Percentiles rank a stretch among this genome's conserved stretches.
phyloP scores from a whole-genome alignment of 2,113 vertebrate genomes.

The Petromus typicus region DNA sequence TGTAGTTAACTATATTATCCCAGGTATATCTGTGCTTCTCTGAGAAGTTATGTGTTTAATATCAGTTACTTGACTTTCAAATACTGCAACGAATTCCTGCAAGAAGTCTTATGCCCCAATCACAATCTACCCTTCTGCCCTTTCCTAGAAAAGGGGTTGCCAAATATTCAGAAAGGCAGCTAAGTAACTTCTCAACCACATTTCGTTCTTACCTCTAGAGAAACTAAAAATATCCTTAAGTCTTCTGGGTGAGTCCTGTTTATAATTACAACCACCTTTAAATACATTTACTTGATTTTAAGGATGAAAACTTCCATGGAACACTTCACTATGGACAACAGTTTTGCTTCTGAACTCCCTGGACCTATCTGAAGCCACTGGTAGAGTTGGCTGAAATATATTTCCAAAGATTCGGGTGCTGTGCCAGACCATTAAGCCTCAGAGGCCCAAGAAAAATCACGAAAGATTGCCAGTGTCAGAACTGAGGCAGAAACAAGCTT shows the following conservation, averaged over 20 bases:
- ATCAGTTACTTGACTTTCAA: conserved; percentile 38
- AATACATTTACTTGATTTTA: conserved; percentile 61
- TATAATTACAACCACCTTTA: conserved; percentile 49
- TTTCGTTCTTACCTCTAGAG: neutral
- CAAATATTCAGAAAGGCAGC: neutral
- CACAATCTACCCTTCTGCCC: neutral
- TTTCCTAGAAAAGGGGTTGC: neutral
- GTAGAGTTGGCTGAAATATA: conserved; percentile 48
- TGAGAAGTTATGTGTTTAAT: conserved; percentile 43
- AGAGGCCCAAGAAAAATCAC: conserved; percentile 76
- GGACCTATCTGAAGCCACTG: conserved; percentile 23
- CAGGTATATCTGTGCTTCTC: neutral
- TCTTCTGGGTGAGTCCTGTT: neutral
- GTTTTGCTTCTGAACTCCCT: conserved; percentile 51
- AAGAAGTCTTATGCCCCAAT: neutral
- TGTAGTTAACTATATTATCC: conserved; percentile 26
- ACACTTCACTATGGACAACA: conserved; percentile 55
- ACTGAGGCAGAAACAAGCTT: conserved; percentile 78
- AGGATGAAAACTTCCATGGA: conserved; percentile 64
- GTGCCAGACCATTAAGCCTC: conserved; percentile 77
- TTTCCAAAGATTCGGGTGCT: conserved; percentile 74
- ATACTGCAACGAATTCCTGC: neutral
- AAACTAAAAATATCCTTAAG: neutral
- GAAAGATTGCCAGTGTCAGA: conserved; percentile 78
- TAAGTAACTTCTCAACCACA: neutral